Base-by-base conservation (phyloP, 2,888 invertebrate genomes). In the Lithophane socia region DNA sequence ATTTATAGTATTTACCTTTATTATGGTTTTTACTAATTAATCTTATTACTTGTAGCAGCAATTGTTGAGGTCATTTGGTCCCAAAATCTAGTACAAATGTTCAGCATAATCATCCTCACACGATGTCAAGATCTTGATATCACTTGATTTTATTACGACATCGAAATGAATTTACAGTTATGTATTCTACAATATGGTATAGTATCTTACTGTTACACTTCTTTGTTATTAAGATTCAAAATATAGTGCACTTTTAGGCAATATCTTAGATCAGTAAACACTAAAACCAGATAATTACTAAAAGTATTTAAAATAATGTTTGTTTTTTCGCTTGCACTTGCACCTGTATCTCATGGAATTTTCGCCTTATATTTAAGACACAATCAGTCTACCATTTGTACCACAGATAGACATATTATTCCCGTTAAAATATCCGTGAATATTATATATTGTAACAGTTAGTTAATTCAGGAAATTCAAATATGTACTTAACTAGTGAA, bases 401-500 rank as follows among this genome's bases (percentile, higher is more conserved):
- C 83, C 82, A 87, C 74, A 86, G 77, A 85, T 86, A 86, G 70
- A 84, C 80, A 85, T 80, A 86, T 89, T 80, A 85, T 89, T 88
- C 79, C 77, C 81, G 84, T 90, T 88, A 85, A 81, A 88, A 77
- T 83, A 79, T 81, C 80, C 82, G 83, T 86, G 80, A 86, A 87
- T 89, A n/a, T 83, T 87, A 88, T 88, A 84, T 91, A 88, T 89
- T 91, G 85, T 83, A 79, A 86, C 87, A 90, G 84, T 86, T 90
- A 90, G 83, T 85, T 87, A 85, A 88, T 88, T 89, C 89, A 88
- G 82, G 82, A 89, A 84, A 90, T 91, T 91, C 91, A 91, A 85
- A 90, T 89, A 90, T 93, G 95, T 96, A 95, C 95, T 95, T 96
- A 95, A 95, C 91, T 94, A 94, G 92, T 87, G 77, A 92, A 90